Evolutionary conservation across 1,140 invertebrate genomes (phyloP).

Genomic region (Cotesia glomerata): DNA sequence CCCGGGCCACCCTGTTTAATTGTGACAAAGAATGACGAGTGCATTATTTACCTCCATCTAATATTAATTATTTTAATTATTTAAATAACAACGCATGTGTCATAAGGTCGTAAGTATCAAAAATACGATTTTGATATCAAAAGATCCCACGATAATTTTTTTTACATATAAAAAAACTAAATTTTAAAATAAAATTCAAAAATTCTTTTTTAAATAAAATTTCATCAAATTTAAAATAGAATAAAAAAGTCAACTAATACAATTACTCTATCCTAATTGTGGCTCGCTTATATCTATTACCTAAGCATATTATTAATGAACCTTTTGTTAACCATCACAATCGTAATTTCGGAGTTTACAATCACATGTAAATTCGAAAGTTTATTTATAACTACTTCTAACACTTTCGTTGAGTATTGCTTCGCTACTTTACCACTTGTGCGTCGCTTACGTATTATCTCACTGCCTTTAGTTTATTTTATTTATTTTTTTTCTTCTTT

Average conservation of each 20-base stretch:
- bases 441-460: background rate
- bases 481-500: background rate
- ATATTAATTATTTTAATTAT: background rate
- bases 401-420: background rate
- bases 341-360: background rate
- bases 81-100: background rate
- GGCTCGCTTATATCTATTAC: conserved; percentile 1
- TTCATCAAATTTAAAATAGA: too few species aligned
- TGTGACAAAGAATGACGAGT: conserved; percentile 37
- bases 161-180: too few species aligned
- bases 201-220: too few species aligned
- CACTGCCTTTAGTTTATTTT: background rate
- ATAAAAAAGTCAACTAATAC: too few species aligned
- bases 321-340: conserved; percentile 1
- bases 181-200: too few species aligned
- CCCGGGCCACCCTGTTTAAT: conserved; percentile 54
- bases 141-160: too few species aligned
- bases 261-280: background rate
- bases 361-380: conserved; percentile 1
- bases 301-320: background rate
- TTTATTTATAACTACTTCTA: background rate
- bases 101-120: too few species aligned
- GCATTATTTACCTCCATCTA: conserved; percentile 12
- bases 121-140: too few species aligned
- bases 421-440: background rate